Evolutionary conservation across 1,140 invertebrate genomes (phyloP).

Genomic region (Gyrodactylus salaris): DNA sequence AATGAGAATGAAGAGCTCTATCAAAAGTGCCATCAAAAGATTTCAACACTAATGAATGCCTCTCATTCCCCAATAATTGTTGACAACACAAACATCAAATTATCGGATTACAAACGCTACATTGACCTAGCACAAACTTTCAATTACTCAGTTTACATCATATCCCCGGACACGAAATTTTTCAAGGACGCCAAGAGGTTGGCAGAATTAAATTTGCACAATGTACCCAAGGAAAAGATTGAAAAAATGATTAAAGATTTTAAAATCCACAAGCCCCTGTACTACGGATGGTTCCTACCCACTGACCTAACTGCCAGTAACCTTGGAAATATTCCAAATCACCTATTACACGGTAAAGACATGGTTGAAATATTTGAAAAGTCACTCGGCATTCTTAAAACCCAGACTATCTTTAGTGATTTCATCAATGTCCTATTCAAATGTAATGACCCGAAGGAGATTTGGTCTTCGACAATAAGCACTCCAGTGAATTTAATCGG

Average conservation of each 20-base stretch:
- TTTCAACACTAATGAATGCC: neutral
- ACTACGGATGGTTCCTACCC: neutral
- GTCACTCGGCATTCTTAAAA: too few relatives aligned
- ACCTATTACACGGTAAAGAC: too few relatives aligned
- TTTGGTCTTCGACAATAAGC: too few relatives aligned
- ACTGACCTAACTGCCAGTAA: neutral
- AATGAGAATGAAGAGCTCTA: neutral
- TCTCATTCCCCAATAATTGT: neutral
- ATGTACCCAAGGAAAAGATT: neutral
- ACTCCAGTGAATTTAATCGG: too few relatives aligned
- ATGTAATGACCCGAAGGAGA: too few relatives aligned
- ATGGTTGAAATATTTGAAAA: too few relatives aligned
- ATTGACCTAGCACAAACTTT: neutral
- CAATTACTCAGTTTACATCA: neutral
- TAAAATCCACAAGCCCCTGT: neutral
- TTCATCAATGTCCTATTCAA: too few relatives aligned
- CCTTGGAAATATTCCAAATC: too few relatives aligned
- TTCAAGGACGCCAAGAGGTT: neutral
- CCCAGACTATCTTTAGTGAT: too few relatives aligned
- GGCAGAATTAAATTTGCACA: neutral
- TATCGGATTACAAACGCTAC: neutral
- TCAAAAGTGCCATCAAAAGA: neutral
- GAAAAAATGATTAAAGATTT: neutral
- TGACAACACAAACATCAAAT: neutral
- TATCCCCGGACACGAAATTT: neutral